A percentile compares a stretch with the other conserved stretches of the same genome.
These are phyloP conservation scores for Oconnorella tubifera DNA, from an alignment of 2,888 invertebrate species.

Conservation along the genomic window DNA sequence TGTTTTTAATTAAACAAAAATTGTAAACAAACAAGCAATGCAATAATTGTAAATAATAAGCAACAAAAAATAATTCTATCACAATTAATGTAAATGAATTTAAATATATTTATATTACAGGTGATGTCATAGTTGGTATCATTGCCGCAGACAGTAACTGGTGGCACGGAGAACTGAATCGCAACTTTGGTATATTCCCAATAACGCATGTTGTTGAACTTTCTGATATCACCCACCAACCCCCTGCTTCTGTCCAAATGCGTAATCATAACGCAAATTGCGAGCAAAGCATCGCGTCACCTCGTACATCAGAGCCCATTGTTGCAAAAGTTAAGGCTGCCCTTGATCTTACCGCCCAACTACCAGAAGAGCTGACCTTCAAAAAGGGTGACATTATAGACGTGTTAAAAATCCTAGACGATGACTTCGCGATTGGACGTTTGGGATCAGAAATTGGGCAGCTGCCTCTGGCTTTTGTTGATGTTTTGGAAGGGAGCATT, in stretches of 20 bases:
- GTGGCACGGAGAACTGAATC: constrained; percentile 58
- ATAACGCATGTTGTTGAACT: constrained; percentile 59
- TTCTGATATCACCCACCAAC: too few species aligned
- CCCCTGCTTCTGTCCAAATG: neutral
- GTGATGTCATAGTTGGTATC: constrained; percentile 59
- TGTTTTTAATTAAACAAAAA: too few species aligned
- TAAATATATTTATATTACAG: constrained; percentile 37
- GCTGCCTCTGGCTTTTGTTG: constrained; percentile 62
- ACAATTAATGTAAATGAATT: too few species aligned
- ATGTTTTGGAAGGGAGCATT: constrained; percentile 49
- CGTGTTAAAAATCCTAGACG: constrained; percentile 60
- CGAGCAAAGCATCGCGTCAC: neutral
- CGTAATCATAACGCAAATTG: too few species aligned
- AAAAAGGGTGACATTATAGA: constrained; percentile 60
- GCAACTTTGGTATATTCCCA: constrained; percentile 60
- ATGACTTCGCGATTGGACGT: constrained; percentile 58
- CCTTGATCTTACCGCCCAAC: constrained; percentile 60
- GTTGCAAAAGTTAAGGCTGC: constrained; percentile 58
- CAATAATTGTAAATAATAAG: too few species aligned
- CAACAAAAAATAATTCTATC: too few species aligned
- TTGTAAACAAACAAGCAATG: too few species aligned
- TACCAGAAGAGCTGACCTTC: constrained; percentile 62
- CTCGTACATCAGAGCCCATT: neutral
- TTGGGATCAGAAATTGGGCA: constrained; percentile 57
- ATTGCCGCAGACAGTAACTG: constrained; percentile 58